Base-by-base conservation (phyloP, 2,888 invertebrate species). In the Nomada fucata region DNA sequence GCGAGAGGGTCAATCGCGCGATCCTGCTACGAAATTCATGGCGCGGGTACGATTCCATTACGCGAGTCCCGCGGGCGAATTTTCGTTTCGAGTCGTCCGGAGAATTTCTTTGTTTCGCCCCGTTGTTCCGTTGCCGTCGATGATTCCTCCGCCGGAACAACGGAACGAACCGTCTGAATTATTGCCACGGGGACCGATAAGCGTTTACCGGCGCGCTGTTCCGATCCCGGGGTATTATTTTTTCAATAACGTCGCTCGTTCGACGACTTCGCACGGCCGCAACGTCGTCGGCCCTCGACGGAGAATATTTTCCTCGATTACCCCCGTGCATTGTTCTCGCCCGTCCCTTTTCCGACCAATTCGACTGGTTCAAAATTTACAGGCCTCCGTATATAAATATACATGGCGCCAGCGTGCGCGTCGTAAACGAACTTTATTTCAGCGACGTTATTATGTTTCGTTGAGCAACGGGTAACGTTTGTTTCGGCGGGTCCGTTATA, bases 201-300 rank as follows among this genome's bases (percentile, higher is more conserved):
- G 82, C 63, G 76, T 84, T 82, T 80, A 55, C 64, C 60, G 36
- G 60, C 26, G 47, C n/a, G n/a, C n/a, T n/a, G n/a, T 44, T 59
- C 3, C 64, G 18, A 42, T 53, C 55, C 63, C 69, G 59, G 70
- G 59, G 73, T 76, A 71, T 75, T 61, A 76, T 76, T 74, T 64
- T 84, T 82, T 73, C 26, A 74, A 68, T 69, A 55, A 69, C 61
- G 73, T 79, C 74, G 64, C 29, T 55, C 47, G 55, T 36, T 15
- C 36, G 29, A 63, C 47, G 23, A n/a, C 65, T 63, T 57, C 68
- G 42, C 11, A 13, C 36, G 36, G 13, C 13, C 15, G 18, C 42
- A 50, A 13, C 76, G 52, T 67, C 42, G 2, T n/a, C 11, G 15
- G 18, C 3, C 2, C 15, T 11, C 9, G 18, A 44, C 13, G 13